Base-by-base conservation (phyloP, 2,888 invertebrate species). In the Bugulina stolonifera region DNA sequence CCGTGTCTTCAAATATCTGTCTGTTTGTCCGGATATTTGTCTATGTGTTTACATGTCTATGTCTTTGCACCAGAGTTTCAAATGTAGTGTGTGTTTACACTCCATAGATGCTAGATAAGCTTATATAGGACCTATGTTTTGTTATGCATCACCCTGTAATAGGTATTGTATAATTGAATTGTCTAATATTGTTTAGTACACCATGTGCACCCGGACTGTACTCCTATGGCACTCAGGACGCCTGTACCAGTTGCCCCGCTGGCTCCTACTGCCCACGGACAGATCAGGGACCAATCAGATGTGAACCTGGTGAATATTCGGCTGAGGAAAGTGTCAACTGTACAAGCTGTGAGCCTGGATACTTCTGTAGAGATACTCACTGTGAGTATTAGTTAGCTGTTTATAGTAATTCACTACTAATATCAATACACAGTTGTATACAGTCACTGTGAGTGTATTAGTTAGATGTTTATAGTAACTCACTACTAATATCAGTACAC, bases 321-420 rank as follows among this genome's bases (percentile, higher is more conserved):
- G 76, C 77, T 0, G 79, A 78, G 22, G 75, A 73, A n/a, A 75
- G 78, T 3, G 78, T 77, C 54, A 81, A 79, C 75, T 82, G 82
- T 75, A 82, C 81, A 1, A 77, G 76, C 0, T 82, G 82, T 77
- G 81, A 81, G 71, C 76, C 81, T 14, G 82, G 82, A 1, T 80
- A 75, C 73, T 77, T 77, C 70, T 81, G 80, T 71, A 78, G 78
- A 0, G 76, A 76, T 5, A 72, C 73, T 27, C 29, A 73, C 25
- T 71, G 73, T 70, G 32, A 70, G 70, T 54, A 57, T 57, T 5
- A 57, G 57, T 25, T 23, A 22, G 22, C 22, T 52, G 22, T 22
- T 10, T 14, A 52, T 52, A 52, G 10, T 52, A 52, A 14, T 14
- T 52, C 52, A 52, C 22, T 52, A 52, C 22, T 52, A 52, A 52